Evolutionary conservation across 1,140 invertebrate species (phyloP).

Genomic region (Triops cancriformis): DNA sequence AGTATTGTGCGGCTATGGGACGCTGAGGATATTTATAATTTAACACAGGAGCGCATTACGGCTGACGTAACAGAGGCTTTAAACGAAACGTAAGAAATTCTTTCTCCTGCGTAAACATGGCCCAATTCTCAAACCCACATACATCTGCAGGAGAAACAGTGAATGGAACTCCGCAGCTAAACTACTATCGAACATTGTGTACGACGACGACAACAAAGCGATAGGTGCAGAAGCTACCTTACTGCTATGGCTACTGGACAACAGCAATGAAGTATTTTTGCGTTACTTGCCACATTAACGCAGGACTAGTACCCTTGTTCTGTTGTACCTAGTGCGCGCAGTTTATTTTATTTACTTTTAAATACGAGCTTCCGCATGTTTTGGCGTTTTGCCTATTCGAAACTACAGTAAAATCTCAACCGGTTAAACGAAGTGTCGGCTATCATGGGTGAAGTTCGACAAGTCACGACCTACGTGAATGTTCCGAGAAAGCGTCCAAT

Average conservation of each 20-base stretch:
- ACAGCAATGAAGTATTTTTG: constrained; percentile 28
- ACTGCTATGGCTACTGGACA: constrained; percentile 41
- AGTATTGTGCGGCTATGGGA: constrained; percentile 28
- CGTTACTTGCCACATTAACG: no score
- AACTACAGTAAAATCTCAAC: no score
- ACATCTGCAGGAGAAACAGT: constrained; percentile 23
- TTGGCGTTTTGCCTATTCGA: no score
- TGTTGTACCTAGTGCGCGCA: no score
- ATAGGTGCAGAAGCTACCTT: constrained; percentile 40
- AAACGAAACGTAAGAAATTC: constrained; percentile 35
- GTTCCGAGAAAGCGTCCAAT: no score
- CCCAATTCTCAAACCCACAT: not conserved
- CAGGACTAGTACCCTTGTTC: no score
- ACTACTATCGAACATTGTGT: constrained; percentile 36
- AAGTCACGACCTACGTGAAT: no score
- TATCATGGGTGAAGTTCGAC: no score
- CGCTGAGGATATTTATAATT: constrained; percentile 31
- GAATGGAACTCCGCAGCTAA: constrained; percentile 35
- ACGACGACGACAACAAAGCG: constrained; percentile 35
- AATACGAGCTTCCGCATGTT: no score
- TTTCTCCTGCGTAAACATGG: constrained; percentile 17
- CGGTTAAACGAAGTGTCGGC: no score
- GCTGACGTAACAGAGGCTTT: constrained; percentile 36
- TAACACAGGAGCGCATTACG: constrained; percentile 36
- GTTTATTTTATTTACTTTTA: no score